Conservation (phyloP, 2,888 invertebrate genomes). For the Lottia gigantea region DNA sequence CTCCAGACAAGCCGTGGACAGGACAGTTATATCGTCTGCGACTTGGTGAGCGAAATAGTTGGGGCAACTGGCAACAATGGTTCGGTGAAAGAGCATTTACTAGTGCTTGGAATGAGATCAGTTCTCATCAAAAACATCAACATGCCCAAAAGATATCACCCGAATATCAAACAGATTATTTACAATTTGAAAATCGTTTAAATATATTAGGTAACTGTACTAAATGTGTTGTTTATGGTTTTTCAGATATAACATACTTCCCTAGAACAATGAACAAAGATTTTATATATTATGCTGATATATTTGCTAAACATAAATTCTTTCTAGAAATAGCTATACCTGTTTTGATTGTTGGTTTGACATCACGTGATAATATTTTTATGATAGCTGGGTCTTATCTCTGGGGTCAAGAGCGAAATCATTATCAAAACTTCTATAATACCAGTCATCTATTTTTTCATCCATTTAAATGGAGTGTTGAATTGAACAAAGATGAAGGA, state of each 20-base stretch:
- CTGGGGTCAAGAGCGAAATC: neutral
- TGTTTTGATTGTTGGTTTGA: neutral
- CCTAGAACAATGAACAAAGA: neutral
- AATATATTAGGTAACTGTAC: neutral
- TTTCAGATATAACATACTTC: neutral
- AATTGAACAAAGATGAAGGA: neutral
- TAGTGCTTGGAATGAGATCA: neutral
- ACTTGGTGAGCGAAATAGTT: neutral
- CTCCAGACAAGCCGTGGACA: neutral
- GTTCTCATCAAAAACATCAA: neutral
- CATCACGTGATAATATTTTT: neutral
- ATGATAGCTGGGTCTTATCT: neutral
- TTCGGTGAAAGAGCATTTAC: neutral
- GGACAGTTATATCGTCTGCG: neutral
- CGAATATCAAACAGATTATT: neutral
- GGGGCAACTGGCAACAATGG: neutral
- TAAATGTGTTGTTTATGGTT: neutral
- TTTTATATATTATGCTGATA: neutral
- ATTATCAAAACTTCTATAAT: neutral
- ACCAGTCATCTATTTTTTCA: neutral
- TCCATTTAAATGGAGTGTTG: neutral
- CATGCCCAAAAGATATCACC: too few species aligned
- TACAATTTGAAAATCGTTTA: neutral
- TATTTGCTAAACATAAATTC: neutral
- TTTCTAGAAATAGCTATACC: neutral